Evolutionary conservation across 2,113 vertebrate genomes (phyloP).

Genomic region (Heptranchias perlo): DNA sequence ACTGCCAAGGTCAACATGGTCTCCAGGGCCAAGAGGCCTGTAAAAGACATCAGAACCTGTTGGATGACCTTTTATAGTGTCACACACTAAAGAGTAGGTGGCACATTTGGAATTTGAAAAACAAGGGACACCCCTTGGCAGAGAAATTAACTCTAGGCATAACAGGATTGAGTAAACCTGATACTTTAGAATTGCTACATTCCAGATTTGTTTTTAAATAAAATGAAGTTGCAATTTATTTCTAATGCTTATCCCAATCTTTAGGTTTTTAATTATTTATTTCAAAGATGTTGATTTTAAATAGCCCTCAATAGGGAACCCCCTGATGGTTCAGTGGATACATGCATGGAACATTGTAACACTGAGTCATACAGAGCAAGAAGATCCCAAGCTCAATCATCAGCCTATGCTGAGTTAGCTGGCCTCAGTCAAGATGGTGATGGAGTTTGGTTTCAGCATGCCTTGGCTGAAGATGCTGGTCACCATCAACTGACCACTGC

Average conservation of each 20-base stretch:
- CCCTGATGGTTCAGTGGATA: not conserved
- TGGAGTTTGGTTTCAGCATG: not conserved
- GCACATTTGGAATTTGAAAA: not conserved
- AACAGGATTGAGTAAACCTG: not conserved
- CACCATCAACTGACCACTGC: not conserved
- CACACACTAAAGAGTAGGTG: not conserved
- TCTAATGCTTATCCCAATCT: not conserved
- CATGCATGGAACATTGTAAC: not conserved
- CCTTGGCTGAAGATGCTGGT: not conserved
- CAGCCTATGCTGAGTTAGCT: not conserved
- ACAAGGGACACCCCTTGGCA: not conserved
- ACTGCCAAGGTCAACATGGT: constrained; percentile 9
- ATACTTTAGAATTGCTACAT: not conserved
- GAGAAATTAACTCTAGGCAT: not conserved
- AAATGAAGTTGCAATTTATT: not conserved
- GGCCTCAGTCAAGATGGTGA: not conserved
- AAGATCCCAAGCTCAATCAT: not conserved
- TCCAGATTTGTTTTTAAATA: not conserved
- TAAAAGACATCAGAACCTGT: constrained; percentile 12
- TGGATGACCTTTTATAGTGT: constrained; percentile 14
- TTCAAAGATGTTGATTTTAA: not conserved
- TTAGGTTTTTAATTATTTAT: not conserved
- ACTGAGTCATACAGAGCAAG: not conserved
- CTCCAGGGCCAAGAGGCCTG: not conserved
- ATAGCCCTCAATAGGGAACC: not conserved